These are phyloP conservation scores for Aldrovandia affinis DNA, from an alignment of 2,797 vertebrate species.

Conservation along the genomic window DNA sequence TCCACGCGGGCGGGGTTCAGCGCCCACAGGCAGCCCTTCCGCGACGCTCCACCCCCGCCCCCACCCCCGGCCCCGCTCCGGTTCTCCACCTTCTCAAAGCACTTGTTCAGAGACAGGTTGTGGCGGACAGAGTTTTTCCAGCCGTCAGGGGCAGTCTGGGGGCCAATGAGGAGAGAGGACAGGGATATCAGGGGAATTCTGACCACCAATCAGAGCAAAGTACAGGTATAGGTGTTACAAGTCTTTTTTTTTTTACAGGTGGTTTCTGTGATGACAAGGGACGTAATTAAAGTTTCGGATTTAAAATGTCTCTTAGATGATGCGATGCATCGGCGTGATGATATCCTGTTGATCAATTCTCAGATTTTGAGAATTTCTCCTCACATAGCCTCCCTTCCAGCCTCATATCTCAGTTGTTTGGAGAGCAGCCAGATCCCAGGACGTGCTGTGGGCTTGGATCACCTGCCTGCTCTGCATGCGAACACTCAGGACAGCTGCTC, in stretches of 20 bases:
- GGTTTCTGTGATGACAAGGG: neutral
- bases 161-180: constrained; percentile 25
- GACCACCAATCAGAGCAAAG: neutral
- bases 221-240: neutral
- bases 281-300: neutral
- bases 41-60: constrained; percentile 82
- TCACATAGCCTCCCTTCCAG: constrained; percentile 8
- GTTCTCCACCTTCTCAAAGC: constrained; percentile 97
- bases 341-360: neutral
- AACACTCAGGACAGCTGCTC: constrained; percentile 29
- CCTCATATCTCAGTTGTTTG: constrained; percentile 56
- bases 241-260: no score
- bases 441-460: neutral
- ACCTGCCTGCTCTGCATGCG: neutral
- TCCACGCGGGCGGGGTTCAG: constrained; percentile 94
- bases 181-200: neutral
- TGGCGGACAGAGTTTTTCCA: constrained; percentile 99
- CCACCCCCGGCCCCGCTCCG: constrained; percentile 80
- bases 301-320: neutral
- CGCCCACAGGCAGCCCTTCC: constrained; percentile 96
- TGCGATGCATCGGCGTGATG: neutral
- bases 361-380: neutral
- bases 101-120: constrained; percentile 97
- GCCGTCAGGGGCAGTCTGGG: constrained; percentile 95
- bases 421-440: constrained; percentile 52